A percentile compares a stretch with the other conserved stretches of the same genome.
Conservation (phyloP, 2,797 vertebrate species). For the Epinephelus awoara region DNA sequence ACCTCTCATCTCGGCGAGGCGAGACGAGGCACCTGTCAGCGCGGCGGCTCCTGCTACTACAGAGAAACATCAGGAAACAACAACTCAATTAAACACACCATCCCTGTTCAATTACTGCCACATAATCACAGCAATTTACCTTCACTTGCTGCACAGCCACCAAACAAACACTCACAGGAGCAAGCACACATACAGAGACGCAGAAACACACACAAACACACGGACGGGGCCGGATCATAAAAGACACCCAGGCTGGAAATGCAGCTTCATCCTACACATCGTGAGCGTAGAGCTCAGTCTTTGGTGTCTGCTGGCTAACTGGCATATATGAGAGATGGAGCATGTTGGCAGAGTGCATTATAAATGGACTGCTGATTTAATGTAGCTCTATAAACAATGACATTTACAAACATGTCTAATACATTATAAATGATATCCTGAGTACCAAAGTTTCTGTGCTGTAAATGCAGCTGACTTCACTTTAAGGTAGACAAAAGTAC, state of each 20-base stretch:
- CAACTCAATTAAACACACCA: constrained; percentile 87
- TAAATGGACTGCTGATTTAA: constrained; percentile 37
- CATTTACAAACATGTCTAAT: constrained; percentile 3
- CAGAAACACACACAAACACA: constrained; percentile 17
- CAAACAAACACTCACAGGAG: constrained; percentile 71
- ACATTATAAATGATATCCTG: not conserved
- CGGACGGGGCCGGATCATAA: constrained; percentile 34
- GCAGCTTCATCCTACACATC: constrained; percentile 58
- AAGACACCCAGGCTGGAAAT: constrained; percentile 47
- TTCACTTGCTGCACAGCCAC: constrained; percentile 73
- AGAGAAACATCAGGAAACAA: constrained; percentile 84
- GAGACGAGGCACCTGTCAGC: constrained; percentile 80
- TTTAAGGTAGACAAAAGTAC: not conserved
- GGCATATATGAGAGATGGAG: constrained; percentile 28
- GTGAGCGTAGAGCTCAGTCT: constrained; percentile 32
- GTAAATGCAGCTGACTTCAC: not conserved
- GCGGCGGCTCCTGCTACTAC: constrained; percentile 71
- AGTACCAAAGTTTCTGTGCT: constrained; percentile 1
- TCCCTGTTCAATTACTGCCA: constrained; percentile 87
- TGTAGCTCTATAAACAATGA: constrained; percentile 26
- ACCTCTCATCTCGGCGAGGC: constrained; percentile 50
- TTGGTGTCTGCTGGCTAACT: constrained; percentile 32
- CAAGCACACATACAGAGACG: constrained; percentile 30
- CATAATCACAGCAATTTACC: constrained; percentile 87
- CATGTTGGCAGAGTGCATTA: constrained; percentile 14